These are phyloP conservation scores for Hormaphis cornu DNA, from an alignment of 1,140 invertebrate species.

Conservation along the genomic window DNA sequence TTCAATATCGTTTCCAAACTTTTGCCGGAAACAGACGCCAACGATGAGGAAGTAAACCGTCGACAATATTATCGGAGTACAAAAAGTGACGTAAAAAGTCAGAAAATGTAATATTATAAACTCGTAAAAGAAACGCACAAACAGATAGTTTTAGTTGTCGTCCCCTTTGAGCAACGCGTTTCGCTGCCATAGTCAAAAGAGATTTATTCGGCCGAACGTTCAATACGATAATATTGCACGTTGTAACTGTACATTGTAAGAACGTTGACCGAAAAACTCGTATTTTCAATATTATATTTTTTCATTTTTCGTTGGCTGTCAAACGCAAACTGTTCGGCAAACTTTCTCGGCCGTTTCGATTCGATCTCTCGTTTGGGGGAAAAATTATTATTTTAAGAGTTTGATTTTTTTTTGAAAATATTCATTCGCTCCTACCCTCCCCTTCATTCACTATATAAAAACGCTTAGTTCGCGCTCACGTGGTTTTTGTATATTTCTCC, in stretches of 20 bases:
- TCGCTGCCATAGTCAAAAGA: not conserved
- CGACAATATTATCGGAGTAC: no score
- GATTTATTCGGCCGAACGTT: not conserved
- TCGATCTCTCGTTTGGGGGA: not conserved
- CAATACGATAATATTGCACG: not conserved
- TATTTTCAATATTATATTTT: conserved; percentile 1
- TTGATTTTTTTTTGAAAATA: not conserved
- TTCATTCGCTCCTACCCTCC: not conserved
- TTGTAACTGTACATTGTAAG: no score
- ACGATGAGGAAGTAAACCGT: no score
- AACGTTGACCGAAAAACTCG: not conserved
- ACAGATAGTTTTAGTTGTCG: not conserved
- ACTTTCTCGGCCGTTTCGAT: not conserved
- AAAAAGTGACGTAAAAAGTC: no score
- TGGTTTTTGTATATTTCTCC: not conserved
- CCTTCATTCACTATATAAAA: not conserved
- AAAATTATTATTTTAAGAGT: not conserved
- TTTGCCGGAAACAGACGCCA: no score
- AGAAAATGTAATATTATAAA: not conserved
- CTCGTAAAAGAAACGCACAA: not conserved
- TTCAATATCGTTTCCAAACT: no score
- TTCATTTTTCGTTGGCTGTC: not conserved
- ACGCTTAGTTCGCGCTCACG: not conserved
- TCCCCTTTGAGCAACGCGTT: no score
- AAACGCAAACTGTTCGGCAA: conserved; percentile 4